A percentile compares a stretch with the other conserved stretches of the same genome.
Evolutionary conservation across 2,888 invertebrate species (phyloP).

Genomic region (Harpagoxenus sublaevis): DNA sequence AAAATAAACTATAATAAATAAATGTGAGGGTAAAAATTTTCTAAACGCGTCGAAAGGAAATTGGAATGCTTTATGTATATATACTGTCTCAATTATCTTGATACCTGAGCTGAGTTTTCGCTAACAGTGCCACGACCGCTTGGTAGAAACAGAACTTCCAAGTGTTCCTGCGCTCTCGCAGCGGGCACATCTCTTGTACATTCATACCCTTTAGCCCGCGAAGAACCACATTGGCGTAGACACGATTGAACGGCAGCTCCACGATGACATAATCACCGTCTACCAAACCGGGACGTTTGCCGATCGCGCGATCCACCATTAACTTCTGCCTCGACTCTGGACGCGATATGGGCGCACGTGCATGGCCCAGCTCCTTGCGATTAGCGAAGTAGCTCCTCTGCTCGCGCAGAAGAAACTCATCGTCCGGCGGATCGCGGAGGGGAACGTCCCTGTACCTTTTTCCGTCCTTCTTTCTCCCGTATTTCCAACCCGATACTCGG

Average conservation of each 20-base stretch:
- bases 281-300: conserved; percentile 80
- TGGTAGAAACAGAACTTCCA: conserved; percentile 84
- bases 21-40: neutral
- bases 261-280: conserved; percentile 80
- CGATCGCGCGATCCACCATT: conserved; percentile 76
- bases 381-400: conserved; percentile 72
- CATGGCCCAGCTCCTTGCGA: conserved; percentile 81
- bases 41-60: neutral
- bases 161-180: conserved; percentile 76
- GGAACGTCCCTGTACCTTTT: conserved; percentile 67
- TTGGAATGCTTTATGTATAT: neutral
- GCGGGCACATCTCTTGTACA: conserved; percentile 74
- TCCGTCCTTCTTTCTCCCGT: conserved; percentile 59
- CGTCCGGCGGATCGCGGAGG: conserved; percentile 70
- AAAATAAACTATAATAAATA: neutral
- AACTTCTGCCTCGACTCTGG: neutral
- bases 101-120: conserved; percentile 83
- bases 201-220: conserved; percentile 82
- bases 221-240: conserved; percentile 78
- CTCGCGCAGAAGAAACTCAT: conserved; percentile 31
- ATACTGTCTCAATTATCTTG: neutral
- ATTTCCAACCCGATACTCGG: conserved; percentile 66
- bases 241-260: conserved; percentile 70
- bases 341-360: conserved; percentile 74
- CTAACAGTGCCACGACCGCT: conserved; percentile 80